Percentiles rank a stretch among this genome's conserved stretches.
These are phyloP conservation scores for Microtus richardsoni DNA, from an alignment of 2,113 vertebrate genomes.

Conservation along the genomic window DNA sequence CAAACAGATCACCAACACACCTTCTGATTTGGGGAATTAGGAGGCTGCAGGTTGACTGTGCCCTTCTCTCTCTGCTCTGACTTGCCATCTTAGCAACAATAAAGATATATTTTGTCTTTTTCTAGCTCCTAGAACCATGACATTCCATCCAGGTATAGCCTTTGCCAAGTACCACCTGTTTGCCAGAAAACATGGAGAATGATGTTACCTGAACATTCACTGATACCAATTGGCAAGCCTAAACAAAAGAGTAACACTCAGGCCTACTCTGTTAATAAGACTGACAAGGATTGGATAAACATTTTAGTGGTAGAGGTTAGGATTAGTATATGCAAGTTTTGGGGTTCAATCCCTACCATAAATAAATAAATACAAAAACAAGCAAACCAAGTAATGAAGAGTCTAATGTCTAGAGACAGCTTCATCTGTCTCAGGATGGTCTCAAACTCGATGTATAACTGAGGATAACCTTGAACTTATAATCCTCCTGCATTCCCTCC, in stretches of 20 bases:
- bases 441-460: not conserved
- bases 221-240: not conserved
- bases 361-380: not conserved
- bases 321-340: not conserved
- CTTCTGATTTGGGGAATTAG: not conserved
- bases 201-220: not conserved
- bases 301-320: not conserved
- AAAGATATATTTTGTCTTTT: not conserved
- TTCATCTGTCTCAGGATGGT: not conserved
- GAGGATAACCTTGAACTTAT: not conserved
- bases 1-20: not conserved
- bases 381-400: not conserved
- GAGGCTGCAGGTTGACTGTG: not conserved
- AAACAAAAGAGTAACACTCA: not conserved
- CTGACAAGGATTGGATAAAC: not conserved
- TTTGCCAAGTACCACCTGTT: constrained; percentile 21
- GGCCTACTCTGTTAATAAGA: not conserved
- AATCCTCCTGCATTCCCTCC: not conserved
- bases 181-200: constrained; percentile 20
- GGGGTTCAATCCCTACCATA: not conserved
- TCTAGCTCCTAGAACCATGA: not conserved
- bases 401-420: not conserved
- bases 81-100: not conserved
- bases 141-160: not conserved
- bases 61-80: not conserved